Base-by-base conservation (phyloP, 2,888 invertebrate genomes). In the Synergus gifuensis region DNA sequence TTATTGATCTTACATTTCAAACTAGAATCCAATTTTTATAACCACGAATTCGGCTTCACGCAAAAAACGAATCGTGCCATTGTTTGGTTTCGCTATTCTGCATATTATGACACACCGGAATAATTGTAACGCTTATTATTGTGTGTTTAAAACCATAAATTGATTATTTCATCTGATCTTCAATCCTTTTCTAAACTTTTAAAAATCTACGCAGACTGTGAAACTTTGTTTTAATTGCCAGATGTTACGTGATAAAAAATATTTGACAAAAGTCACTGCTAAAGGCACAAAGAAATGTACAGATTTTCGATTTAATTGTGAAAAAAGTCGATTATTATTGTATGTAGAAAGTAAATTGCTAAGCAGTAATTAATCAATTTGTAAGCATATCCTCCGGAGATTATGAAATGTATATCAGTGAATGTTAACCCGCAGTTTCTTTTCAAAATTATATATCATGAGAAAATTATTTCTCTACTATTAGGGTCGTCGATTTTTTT, bases 201-300 rank as follows among this genome's bases (percentile, higher is more conserved):
- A 22, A 28, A 62, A 62, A 62, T 62, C 62, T 14, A 28, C 11
- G 7, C 22, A 62, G 62, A 62, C 62, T 62, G 62, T 62, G 62
- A 62, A 62, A 62, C 28, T 62, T 62, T 62, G 62, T 62, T 62
- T 28, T 14, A 28, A 62, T 28, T 62, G 28, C 62, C 14, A 28
- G 62, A 62, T 14, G 62, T 62, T 62, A 14, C 28, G 62, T 62
- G 62, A 62, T 62, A 7, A 4, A 62, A 73, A 73, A 49, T n/a
- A 28, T 16, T 28, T n/a, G 11, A 22, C 22, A 28, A 28, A 36
- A 69, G 49, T 28, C 8, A 49, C 22, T 14, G 46, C 22, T 28
- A 18, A 44, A 18, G 3, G n/a, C 8, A 49, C 16, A 62, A 28
- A 62, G 5, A 28, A 62, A 62, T 46, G 14, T 69, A 28, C 46